These are phyloP conservation scores for Zoanthus solanderi DNA, from an alignment of 92 coral and sea anemone species.

Conservation along the genomic window DNA sequence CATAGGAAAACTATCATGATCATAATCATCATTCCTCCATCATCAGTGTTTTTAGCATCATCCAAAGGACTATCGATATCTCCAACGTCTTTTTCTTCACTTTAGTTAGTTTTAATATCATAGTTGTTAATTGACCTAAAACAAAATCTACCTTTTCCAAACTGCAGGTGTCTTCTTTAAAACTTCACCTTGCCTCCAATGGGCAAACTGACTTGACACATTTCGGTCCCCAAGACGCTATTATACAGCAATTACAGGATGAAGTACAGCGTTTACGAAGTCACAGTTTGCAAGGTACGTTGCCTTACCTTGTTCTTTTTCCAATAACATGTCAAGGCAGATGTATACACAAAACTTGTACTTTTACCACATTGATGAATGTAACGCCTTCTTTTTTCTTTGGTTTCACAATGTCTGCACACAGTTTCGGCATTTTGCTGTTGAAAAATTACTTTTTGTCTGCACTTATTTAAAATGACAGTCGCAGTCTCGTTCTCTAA, in stretches of 20 bases:
- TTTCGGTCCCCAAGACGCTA: constrained; percentile 77
- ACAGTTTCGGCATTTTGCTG: no score
- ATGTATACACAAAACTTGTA: no score
- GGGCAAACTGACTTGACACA: constrained; percentile 69
- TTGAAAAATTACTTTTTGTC: no score
- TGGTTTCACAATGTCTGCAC: no score
- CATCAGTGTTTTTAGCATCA: neutral
- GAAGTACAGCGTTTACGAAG: constrained; percentile 71
- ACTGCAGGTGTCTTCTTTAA: constrained; percentile 73
- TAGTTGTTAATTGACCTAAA: neutral
- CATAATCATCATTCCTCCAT: neutral
- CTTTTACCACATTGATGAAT: no score
- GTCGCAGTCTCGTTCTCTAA: no score
- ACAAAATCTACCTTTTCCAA: neutral
- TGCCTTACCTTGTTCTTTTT: neutral
- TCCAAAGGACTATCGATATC: neutral
- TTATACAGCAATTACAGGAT: constrained; percentile 76
- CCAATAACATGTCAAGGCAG: no score
- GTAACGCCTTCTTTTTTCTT: no score
- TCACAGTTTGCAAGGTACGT: constrained; percentile 58
- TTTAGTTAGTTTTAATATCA: neutral
- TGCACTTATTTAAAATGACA: no score
- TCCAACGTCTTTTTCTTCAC: neutral
- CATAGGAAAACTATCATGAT: neutral
- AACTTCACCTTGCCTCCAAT: constrained; percentile 90